Evolutionary conservation across 2,888 invertebrate species (phyloP), one percentile per base, ranked within the genome.

Genomic region (Drosophila merina): DNA sequence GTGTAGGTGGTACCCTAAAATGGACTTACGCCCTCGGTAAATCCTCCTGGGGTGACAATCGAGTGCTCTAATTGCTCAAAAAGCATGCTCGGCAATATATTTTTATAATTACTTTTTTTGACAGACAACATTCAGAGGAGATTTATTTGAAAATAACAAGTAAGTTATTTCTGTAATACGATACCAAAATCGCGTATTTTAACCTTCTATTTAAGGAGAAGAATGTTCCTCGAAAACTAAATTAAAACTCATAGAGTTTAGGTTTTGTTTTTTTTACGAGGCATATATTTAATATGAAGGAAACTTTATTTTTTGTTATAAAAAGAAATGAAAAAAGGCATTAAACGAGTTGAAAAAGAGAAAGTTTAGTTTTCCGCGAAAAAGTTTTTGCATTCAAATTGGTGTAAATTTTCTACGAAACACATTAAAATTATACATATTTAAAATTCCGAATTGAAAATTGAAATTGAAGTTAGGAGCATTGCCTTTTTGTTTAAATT

Each of bases 61-160:
- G 56, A 56, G 48, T 36, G 36, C 44, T 28, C 44, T 56, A 67
- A 68, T 68, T 68, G 49, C 31, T 49, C 25, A 44, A 20, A 44
- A 9, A 36, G 47, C 45, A 47, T 47, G 14, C 38, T 30, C 7
- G 10, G 25, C 30, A 55, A 67, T 56, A 68, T 38, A 49, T 67
- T 44, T 44, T 4, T 5, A 12, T 9, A 26, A 63, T 47, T 33
- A 10, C 1, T 12, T 3, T 3, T 33, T 63, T 36, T 44, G 44
- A 30, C 63, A 36, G 45, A 10, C 26, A 31, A 45, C 30, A 44
- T 50, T 64, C 38, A 9, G 3, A 47, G 7, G 14, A 20, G 20
- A 51, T 12, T 36, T 20, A 20, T 20, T 20, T 20, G 20, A 20
- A 20, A 20, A 20, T 20, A 20, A 20, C 20, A 20, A 20, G 1